Conservation (phyloP, 2,113 vertebrate genomes). For the Zootoca vivipara region DNA sequence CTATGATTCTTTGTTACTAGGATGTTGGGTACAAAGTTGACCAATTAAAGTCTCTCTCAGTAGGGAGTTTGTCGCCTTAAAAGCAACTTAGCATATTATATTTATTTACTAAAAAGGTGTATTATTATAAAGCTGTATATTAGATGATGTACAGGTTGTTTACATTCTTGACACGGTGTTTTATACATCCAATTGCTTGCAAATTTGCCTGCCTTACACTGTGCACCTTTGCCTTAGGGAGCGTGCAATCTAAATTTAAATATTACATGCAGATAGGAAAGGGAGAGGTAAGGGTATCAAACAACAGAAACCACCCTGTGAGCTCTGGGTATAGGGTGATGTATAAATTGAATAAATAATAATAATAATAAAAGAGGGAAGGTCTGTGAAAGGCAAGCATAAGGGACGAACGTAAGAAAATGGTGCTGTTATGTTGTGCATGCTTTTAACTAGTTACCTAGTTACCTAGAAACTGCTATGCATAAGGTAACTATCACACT, state of each 20-base stretch:
- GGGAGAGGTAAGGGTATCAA: background rate
- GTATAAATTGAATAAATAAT: too few species aligned
- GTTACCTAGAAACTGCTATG: too few species aligned
- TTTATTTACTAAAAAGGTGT: background rate
- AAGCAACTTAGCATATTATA: too few species aligned
- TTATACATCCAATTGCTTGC: background rate
- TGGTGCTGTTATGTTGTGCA: background rate
- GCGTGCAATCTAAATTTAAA: background rate
- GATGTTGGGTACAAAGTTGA: background rate
- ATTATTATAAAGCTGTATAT: background rate
- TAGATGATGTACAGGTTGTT: background rate
- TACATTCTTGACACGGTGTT: background rate
- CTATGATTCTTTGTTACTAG: background rate
- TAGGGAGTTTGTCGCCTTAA: background rate
- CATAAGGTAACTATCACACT: too few species aligned
- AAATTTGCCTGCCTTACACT: background rate
- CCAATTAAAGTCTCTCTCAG: background rate
- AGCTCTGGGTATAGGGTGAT: too few species aligned
- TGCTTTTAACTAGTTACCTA: too few species aligned
- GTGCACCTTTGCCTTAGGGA: background rate
- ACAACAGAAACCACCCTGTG: background rate
- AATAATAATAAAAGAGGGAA: too few species aligned
- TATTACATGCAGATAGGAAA: background rate
- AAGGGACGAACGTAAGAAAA: background rate
- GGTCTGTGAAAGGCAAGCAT: too few species aligned